Conservation (phyloP, 2,797 vertebrate genomes). For the Melanotaenia pygmaea region DNA sequence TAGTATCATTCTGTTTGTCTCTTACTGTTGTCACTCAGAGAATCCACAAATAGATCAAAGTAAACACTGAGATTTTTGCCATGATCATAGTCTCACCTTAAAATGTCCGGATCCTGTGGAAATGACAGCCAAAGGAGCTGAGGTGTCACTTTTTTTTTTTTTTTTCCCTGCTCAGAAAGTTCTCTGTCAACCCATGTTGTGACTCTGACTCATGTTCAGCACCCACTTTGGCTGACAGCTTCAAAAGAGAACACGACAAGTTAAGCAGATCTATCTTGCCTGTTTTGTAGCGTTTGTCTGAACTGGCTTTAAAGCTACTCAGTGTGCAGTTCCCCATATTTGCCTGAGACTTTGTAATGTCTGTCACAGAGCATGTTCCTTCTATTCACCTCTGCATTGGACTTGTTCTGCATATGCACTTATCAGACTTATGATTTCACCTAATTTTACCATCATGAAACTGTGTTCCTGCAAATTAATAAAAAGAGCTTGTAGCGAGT, state of each 20-base stretch:
- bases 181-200: slow-evolving; percentile 62
- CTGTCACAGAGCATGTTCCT: slow-evolving; percentile 58
- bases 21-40: slow-evolving; percentile 22
- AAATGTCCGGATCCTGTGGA: slow-evolving; percentile 53
- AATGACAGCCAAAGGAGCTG: slow-evolving; percentile 70
- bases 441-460: not conserved
- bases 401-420: slow-evolving; percentile 35
- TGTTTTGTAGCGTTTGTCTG: slow-evolving; percentile 69
- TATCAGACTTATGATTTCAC: slow-evolving; percentile 38
- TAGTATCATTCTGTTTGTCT: not conserved
- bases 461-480: slow-evolving; percentile 3
- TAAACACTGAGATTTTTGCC: slow-evolving; percentile 42
- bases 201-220: slow-evolving; percentile 70
- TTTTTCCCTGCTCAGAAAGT: slow-evolving; percentile 45
- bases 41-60: slow-evolving; percentile 38
- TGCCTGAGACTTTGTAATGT: slow-evolving; percentile 64
- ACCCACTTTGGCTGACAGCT: slow-evolving; percentile 73
- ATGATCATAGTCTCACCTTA: slow-evolving; percentile 61
- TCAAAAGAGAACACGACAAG: slow-evolving; percentile 77
- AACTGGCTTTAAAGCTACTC: slow-evolving; percentile 76
- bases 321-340: slow-evolving; percentile 58
- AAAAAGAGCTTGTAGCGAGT: slow-evolving; percentile 3
- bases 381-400: slow-evolving; percentile 63
- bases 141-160: slow-evolving; percentile 63
- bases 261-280: slow-evolving; percentile 77